phyloP scores from a whole-genome alignment of 2,113 vertebrate genomes.

The Urocynchramus pylzowi region DNA sequence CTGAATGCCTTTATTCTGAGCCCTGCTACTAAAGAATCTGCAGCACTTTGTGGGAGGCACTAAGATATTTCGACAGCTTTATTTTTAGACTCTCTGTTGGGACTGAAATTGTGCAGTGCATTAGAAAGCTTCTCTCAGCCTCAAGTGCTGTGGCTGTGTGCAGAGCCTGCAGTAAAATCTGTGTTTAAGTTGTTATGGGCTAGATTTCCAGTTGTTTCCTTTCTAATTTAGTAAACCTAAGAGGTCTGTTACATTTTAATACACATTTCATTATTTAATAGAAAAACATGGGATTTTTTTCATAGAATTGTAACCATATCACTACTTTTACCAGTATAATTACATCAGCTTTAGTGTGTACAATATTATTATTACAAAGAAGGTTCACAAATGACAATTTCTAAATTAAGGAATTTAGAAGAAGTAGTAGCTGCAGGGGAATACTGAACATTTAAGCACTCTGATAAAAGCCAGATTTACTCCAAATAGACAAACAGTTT shows the following conservation, averaged over 20 bases:
- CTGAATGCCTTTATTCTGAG: neutral
- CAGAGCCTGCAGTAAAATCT: neutral
- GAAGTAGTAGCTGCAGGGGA: neutral
- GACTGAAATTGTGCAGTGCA: neutral
- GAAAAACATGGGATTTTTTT: neutral
- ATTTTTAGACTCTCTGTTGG: constrained; percentile 27
- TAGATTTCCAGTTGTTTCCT: neutral
- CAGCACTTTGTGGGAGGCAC: neutral
- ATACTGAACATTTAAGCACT: neutral
- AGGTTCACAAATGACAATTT: neutral
- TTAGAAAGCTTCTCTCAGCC: neutral
- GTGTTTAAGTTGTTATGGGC: neutral
- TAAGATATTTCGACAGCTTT: neutral
- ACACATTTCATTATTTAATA: neutral
- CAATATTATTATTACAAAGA: neutral
- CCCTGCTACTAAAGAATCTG: neutral
- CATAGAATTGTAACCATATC: neutral
- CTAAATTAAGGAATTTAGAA: neutral
- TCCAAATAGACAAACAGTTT: neutral
- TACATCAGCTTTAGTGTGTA: neutral
- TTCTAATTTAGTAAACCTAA: neutral
- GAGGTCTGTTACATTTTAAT: neutral
- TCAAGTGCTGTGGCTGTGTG: neutral
- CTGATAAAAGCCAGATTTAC: neutral
- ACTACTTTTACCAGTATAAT: neutral